These are phyloP conservation scores for Pristionchus maxplancki DNA, from an alignment of 2,888 invertebrate species.

Conservation along the genomic window DNA sequence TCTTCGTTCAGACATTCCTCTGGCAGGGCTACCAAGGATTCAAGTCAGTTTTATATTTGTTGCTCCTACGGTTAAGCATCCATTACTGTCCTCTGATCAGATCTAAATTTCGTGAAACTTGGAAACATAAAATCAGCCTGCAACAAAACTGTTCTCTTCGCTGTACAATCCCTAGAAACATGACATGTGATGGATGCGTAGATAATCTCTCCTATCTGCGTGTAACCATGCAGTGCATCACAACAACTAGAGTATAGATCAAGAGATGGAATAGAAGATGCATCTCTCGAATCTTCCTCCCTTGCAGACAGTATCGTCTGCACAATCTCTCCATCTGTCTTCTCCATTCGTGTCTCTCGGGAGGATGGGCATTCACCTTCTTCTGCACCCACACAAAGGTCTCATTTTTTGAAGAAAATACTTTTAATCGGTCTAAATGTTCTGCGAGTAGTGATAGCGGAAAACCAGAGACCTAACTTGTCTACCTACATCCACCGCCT, in stretches of 20 bases:
- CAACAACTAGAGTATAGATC: not conserved
- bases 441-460: no score
- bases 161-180: not conserved
- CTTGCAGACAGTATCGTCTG: constrained; percentile 71
- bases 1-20: constrained; percentile 57
- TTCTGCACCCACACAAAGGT: constrained; percentile 56
- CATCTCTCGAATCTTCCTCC: not conserved
- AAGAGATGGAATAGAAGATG: not conserved
- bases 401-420: not conserved
- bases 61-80: not conserved
- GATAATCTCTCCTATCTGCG: not conserved
- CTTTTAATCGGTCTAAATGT: no score
- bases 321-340: constrained; percentile 71
- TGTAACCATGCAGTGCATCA: not conserved
- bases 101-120: no score
- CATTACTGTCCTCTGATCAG: no score
- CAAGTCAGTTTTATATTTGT: constrained; percentile 59
- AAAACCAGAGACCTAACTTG: no score
- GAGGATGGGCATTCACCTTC: constrained; percentile 62
- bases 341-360: constrained; percentile 68
- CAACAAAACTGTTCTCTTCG: not conserved
- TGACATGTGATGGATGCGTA: not conserved
- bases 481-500: not conserved
- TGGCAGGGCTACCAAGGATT: constrained; percentile 67
- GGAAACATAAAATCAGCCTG: no score